Percentiles rank a stretch among this genome's conserved stretches.
phyloP scores from a whole-genome alignment of 2,113 vertebrate genomes.

The Pygoscelis antarcticus region DNA sequence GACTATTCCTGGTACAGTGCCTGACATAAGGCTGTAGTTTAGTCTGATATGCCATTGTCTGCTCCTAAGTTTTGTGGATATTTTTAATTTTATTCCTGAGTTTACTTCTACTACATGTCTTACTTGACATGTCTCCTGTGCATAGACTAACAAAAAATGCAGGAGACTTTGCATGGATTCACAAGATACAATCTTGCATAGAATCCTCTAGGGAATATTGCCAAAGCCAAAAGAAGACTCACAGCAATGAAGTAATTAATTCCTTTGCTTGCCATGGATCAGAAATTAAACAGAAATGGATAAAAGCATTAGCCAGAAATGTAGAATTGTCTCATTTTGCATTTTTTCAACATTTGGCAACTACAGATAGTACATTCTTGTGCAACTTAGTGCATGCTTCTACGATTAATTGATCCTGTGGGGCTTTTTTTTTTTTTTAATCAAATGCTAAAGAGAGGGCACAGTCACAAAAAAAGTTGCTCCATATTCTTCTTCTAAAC shows the following conservation, averaged over 20 bases:
- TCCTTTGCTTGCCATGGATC: background rate
- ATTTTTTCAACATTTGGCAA: background rate
- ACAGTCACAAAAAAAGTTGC: background rate
- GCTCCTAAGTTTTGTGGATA: background rate
- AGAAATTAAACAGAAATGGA: background rate
- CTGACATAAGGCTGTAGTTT: background rate
- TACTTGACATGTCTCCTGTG: background rate
- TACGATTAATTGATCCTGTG: background rate
- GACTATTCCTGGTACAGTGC: background rate
- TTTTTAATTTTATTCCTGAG: background rate
- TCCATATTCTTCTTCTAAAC: background rate
- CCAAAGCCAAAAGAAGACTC: background rate
- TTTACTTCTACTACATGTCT: background rate
- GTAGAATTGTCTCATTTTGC: background rate
- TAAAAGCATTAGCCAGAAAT: background rate
- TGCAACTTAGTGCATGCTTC: background rate
- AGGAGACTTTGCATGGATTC: background rate
- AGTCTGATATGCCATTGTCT: background rate
- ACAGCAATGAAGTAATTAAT: background rate
- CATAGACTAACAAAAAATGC: background rate
- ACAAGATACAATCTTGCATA: background rate
- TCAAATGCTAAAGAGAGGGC: background rate
- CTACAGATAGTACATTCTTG: background rate
- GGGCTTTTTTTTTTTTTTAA: background rate
- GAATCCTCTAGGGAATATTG: background rate